Percentiles rank a stretch among this genome's conserved stretches.
phyloP scores from a whole-genome alignment of 2,113 vertebrate genomes.

The Nesogale talazaci region DNA sequence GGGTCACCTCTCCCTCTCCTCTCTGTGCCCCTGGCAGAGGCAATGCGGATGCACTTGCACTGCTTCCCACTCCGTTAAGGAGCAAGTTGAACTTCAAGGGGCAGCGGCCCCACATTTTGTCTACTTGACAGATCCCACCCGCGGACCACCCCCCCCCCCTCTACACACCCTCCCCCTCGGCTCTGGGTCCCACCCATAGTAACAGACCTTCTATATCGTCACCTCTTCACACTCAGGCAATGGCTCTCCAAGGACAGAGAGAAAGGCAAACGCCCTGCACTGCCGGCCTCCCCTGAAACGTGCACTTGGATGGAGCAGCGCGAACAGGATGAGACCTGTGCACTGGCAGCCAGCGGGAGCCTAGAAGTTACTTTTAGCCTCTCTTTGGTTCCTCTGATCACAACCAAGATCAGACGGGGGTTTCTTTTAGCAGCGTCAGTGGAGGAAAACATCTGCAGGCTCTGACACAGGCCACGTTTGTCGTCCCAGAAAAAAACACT shows the following conservation, averaged over 20 bases:
- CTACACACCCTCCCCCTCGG: not conserved
- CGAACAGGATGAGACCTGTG: no score
- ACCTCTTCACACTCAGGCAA: slow-evolving; percentile 33
- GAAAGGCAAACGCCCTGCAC: not conserved
- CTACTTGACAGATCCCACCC: slow-evolving; percentile 71
- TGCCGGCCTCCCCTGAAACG: not conserved
- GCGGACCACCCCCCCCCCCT: slow-evolving; percentile 67
- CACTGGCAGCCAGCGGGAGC: not conserved
- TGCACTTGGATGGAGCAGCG: not conserved
- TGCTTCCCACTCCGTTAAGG: slow-evolving; percentile 56
- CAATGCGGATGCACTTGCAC: not conserved
- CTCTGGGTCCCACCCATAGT: slow-evolving; percentile 69
- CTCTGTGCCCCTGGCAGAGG: not conserved
- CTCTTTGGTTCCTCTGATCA: not conserved
- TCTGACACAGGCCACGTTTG: not conserved
- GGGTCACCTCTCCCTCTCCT: not conserved
- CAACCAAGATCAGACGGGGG: not conserved
- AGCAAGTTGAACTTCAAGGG: slow-evolving; percentile 35
- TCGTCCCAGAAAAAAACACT: not conserved
- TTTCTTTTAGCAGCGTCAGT: not conserved
- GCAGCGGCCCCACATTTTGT: slow-evolving; percentile 63
- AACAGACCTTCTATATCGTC: not conserved
- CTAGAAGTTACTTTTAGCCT: not conserved
- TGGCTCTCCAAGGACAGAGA: not conserved
- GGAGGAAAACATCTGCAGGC: slow-evolving; percentile 3